phyloP scores from a whole-genome alignment of 2,113 vertebrate genomes.

The Willisornis vidua region DNA sequence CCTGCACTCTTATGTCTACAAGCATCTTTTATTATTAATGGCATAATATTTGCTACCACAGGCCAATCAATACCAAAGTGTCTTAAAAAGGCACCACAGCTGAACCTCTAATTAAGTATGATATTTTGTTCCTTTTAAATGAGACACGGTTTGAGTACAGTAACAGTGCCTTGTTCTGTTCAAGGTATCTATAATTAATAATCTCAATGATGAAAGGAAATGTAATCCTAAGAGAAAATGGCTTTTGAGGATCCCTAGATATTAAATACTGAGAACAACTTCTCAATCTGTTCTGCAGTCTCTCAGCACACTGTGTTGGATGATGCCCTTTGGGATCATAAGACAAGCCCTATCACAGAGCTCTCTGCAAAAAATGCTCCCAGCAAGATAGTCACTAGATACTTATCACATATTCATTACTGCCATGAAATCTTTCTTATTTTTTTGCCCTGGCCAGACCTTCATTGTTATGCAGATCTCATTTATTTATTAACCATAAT shows the following conservation, averaged over 20 bases:
- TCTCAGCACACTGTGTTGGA: background rate
- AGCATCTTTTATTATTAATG: background rate
- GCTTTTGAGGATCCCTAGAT: slow-evolving; percentile 27
- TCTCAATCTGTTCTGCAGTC: background rate
- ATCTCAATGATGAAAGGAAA: slow-evolving; percentile 13
- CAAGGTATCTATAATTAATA: slow-evolving; percentile 51
- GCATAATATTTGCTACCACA: background rate
- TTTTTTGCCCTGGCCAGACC: background rate
- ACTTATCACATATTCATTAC: background rate
- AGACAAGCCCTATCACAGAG: background rate
- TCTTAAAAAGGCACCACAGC: background rate
- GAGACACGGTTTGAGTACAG: background rate
- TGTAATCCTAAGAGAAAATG: slow-evolving; percentile 19
- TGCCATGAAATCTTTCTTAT: background rate
- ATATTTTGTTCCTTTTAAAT: slow-evolving; percentile 42
- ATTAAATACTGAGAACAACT: slow-evolving; percentile 13
- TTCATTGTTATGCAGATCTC: background rate
- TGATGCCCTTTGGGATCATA: background rate
- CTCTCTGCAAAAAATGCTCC: background rate
- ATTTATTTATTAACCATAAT: background rate
- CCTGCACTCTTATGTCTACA: background rate
- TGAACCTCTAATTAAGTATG: slow-evolving; percentile 16
- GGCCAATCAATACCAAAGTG: background rate
- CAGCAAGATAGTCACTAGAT: background rate
- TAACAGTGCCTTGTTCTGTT: slow-evolving; percentile 10